These are phyloP conservation scores for Zaprionus tsacasi DNA, from an alignment of 1,140 invertebrate genomes.

Conservation along the genomic window DNA sequence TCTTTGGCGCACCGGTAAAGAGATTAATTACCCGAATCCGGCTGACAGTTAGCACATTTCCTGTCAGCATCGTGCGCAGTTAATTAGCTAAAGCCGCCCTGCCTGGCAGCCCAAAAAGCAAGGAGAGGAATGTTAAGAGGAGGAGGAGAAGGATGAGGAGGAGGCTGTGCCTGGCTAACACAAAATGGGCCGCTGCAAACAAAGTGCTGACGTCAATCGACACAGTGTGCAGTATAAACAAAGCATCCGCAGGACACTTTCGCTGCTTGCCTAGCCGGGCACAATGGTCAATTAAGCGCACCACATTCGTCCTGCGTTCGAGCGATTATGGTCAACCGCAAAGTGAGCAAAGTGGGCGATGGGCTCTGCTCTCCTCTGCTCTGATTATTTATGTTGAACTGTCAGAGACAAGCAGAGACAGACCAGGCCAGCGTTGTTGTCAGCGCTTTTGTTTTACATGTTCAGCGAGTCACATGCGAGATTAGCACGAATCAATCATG, in stretches of 20 bases:
- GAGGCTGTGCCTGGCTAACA: background rate
- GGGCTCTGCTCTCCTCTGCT: background rate
- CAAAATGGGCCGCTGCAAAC: slow-evolving; percentile 8
- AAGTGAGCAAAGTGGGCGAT: background rate
- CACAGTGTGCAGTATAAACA: slow-evolving; percentile 7
- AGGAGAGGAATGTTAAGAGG: background rate
- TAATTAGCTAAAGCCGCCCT: slow-evolving; percentile 60
- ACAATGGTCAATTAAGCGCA: slow-evolving; percentile 42
- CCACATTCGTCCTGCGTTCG: slow-evolving; percentile 20
- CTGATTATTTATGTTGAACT: slow-evolving; percentile 37
- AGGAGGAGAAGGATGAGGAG: background rate
- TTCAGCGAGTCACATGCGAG: slow-evolving; percentile 10
- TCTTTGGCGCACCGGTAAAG: slow-evolving; percentile 62
- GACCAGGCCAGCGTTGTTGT: slow-evolving; percentile 55
- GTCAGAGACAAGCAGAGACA: slow-evolving; percentile 10
- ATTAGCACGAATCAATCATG: slow-evolving; percentile 37
- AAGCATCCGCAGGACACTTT: slow-evolving; percentile 17
- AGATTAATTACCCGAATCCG: slow-evolving; percentile 79
- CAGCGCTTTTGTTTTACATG: slow-evolving; percentile 47
- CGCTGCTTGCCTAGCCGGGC: background rate
- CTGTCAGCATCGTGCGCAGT: slow-evolving; percentile 51
- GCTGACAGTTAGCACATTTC: slow-evolving; percentile 76
- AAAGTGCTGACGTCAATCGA: slow-evolving; percentile 58
- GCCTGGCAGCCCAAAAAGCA: background rate
- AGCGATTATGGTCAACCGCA: slow-evolving; percentile 24